A percentile compares a stretch with the other conserved stretches of the same genome.
These are phyloP conservation scores for Myxocyprinus asiaticus DNA, from an alignment of 2,113 vertebrate genomes.

Conservation along the genomic window DNA sequence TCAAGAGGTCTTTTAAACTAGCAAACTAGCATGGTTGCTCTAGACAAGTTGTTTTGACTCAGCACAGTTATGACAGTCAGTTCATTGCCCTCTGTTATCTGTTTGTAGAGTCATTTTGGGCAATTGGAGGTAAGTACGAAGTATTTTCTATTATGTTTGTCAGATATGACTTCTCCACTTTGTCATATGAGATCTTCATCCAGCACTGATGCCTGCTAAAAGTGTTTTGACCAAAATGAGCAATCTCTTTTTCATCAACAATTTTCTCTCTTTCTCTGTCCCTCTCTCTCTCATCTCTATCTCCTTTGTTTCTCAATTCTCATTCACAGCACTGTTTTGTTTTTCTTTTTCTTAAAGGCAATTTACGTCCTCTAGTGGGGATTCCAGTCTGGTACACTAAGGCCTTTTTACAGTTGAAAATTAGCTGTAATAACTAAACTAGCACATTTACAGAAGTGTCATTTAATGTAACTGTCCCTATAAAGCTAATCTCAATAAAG, in stretches of 20 bases:
- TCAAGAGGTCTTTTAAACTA: too few species aligned
- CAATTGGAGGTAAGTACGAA: not conserved
- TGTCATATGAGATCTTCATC: not conserved
- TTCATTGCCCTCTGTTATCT: not conserved
- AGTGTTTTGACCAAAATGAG: conserved; percentile 43
- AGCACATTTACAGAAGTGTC: too few species aligned
- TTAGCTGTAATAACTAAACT: too few species aligned
- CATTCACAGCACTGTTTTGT: conserved; percentile 78
- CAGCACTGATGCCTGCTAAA: not conserved
- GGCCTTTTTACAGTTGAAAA: too few species aligned
- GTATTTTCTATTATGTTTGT: not conserved
- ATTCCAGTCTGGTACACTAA: not conserved
- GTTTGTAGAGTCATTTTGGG: not conserved
- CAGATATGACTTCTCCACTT: not conserved
- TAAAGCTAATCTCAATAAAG: too few species aligned
- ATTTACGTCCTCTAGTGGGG: conserved; percentile 2
- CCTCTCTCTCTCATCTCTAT: not conserved
- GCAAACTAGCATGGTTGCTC: too few species aligned
- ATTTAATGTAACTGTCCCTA: too few species aligned
- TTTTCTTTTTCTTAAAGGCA: conserved; percentile 1
- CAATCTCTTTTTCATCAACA: not conserved
- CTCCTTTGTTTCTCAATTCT: conserved; percentile 1
- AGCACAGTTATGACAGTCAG: not conserved
- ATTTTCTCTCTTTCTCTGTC: not conserved
- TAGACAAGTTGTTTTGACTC: too few species aligned